Evolutionary conservation across 1,140 invertebrate species (phyloP).

Genomic region (Calliphora vicina): DNA sequence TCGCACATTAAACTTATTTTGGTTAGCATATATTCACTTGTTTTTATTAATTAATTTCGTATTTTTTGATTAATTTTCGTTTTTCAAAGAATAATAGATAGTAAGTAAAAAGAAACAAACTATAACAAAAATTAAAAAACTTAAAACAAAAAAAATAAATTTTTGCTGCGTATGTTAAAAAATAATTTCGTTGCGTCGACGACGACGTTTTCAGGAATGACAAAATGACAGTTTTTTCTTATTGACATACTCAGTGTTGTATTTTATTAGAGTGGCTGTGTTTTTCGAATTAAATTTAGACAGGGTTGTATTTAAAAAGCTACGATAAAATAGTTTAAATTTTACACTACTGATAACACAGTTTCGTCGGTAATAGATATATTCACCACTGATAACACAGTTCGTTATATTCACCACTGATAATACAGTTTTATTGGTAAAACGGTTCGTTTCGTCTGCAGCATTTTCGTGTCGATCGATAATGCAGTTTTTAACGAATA

Average conservation of each 20-base stretch:
- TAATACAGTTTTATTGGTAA: too few species aligned
- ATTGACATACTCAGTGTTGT: neutral
- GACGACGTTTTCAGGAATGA: constrained; percentile 3
- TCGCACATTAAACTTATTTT: too few species aligned
- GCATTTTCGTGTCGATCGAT: too few species aligned
- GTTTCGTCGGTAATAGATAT: too few species aligned
- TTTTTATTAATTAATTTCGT: too few species aligned
- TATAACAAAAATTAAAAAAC: neutral
- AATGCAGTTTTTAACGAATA: too few species aligned
- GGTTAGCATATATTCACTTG: too few species aligned
- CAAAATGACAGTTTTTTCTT: neutral
- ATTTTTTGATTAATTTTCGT: neutral
- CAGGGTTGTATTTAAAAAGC: neutral
- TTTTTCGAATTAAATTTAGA: neutral
- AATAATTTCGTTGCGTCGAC: constrained; percentile 8
- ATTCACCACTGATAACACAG: too few species aligned
- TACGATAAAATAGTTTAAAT: too few species aligned
- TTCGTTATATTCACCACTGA: too few species aligned
- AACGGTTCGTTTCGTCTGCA: too few species aligned
- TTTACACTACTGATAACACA: too few species aligned
- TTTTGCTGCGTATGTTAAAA: constrained; percentile 15
- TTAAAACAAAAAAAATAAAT: neutral
- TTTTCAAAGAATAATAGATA: neutral
- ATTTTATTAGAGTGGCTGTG: neutral
- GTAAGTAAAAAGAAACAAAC: neutral